phyloP scores from a whole-genome alignment of 2,113 vertebrate genomes.

The Corvus cornix region DNA sequence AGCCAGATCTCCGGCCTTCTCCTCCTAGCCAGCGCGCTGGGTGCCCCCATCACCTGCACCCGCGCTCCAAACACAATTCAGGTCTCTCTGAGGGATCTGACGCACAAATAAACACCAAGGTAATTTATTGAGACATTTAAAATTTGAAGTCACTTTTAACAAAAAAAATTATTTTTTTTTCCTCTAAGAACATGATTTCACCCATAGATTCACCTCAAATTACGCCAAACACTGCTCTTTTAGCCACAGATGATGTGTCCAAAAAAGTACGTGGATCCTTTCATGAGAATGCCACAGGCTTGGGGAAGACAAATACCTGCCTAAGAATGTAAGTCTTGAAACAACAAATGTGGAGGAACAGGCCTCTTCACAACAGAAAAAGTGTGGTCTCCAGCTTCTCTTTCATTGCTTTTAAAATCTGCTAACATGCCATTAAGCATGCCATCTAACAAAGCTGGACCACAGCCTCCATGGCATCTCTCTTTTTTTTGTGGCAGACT shows the following conservation, averaged over 20 bases:
- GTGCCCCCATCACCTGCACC: too few species aligned
- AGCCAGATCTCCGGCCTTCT: too few species aligned
- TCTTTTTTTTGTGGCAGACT: not conserved
- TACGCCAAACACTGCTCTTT: not conserved
- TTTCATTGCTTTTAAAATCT: not conserved
- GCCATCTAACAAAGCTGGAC: not conserved
- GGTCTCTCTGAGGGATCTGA: not conserved
- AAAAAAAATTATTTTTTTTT: not conserved
- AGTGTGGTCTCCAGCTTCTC: not conserved
- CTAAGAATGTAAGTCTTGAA: slow-evolving; percentile 7
- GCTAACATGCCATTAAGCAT: not conserved
- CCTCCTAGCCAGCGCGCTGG: too few species aligned
- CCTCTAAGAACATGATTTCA: not conserved
- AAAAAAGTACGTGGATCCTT: not conserved
- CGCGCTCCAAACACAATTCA: not conserved
- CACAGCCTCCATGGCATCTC: not conserved
- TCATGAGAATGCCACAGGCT: not conserved
- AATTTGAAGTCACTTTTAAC: not conserved
- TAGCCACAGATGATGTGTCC: not conserved
- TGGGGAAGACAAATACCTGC: not conserved
- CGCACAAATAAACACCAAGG: not conserved
- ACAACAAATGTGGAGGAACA: not conserved
- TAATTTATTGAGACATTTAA: not conserved
- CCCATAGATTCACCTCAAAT: not conserved
- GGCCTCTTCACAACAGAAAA: not conserved